Conservation (phyloP, 1,140 invertebrate species). For the Dolichoris vasculosae region DNA sequence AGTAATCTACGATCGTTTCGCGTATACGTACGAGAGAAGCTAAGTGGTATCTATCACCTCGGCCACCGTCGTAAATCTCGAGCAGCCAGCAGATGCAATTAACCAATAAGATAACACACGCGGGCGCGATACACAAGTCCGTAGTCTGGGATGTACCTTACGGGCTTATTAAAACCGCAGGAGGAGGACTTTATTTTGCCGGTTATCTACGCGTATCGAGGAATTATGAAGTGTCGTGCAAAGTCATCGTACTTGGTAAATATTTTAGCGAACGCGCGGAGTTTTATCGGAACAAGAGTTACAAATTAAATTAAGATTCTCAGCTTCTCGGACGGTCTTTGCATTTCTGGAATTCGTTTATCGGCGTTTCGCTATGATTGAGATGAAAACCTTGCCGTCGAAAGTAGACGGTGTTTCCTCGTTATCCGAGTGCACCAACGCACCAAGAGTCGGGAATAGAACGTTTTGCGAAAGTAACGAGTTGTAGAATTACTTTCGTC, state of each 20-base stretch:
- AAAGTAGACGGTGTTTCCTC: not conserved
- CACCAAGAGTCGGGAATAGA: not conserved
- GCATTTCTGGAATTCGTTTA: not conserved
- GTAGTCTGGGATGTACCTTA: too few relatives aligned
- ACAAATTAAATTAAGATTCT: not conserved
- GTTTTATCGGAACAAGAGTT: not conserved
- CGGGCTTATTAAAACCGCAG: constrained; percentile 29
- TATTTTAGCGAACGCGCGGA: not conserved
- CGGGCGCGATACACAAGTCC: not conserved
- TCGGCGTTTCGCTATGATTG: too few relatives aligned
- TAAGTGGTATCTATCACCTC: constrained; percentile 57
- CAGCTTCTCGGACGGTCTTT: not conserved
- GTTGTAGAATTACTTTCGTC: too few relatives aligned
- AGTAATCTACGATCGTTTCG: constrained; percentile 60
- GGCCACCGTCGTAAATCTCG: constrained; percentile 61
- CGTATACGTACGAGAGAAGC: constrained; percentile 50
- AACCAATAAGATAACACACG: constrained; percentile 62
- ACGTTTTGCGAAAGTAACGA: too few relatives aligned
- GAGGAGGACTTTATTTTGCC: constrained; percentile 26
- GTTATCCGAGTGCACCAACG: not conserved
- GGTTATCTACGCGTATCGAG: not conserved
- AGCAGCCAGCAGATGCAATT: constrained; percentile 62
- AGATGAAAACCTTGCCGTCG: not conserved
- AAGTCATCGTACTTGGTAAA: not conserved
- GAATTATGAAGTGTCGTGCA: constrained; percentile 27